Evolutionary conservation across 2,888 invertebrate species (phyloP).

Genomic region (Notodonta ziczac): DNA sequence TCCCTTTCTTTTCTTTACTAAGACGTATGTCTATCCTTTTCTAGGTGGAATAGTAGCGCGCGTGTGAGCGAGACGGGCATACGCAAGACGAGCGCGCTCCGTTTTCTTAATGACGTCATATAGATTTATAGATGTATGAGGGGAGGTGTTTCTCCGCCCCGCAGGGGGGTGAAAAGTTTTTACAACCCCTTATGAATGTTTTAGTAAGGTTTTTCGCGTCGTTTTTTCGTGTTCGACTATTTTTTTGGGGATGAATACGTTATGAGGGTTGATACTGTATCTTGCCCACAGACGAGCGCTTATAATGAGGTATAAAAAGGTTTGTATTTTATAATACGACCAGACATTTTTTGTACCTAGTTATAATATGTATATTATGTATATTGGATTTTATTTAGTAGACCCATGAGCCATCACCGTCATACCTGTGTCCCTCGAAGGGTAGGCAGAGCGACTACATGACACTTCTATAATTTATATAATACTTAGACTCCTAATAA

Average conservation of each 20-base stretch:
- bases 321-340: too few relatives aligned
- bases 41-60: slow-evolving; percentile 46
- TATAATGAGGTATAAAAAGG: background rate
- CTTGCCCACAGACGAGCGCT: slow-evolving; percentile 13
- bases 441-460: too few relatives aligned
- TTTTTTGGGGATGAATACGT: slow-evolving; percentile 26
- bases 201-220: slow-evolving; percentile 46
- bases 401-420: too few relatives aligned
- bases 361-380: too few relatives aligned
- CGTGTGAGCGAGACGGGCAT: slow-evolving; percentile 64
- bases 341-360: too few relatives aligned
- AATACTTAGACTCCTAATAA: too few relatives aligned
- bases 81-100: slow-evolving; percentile 71
- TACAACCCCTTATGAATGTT: slow-evolving; percentile 66
- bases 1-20: slow-evolving; percentile 60
- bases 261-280: slow-evolving; percentile 12
- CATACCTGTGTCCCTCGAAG: too few relatives aligned
- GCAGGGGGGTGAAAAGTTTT: slow-evolving; percentile 69
- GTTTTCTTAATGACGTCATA: slow-evolving; percentile 83
- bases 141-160: slow-evolving; percentile 49
- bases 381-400: too few relatives aligned
- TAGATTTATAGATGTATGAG: slow-evolving; percentile 80
- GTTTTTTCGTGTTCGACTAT: slow-evolving; percentile 35
- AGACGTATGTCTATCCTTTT: slow-evolving; percentile 64
- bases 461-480: too few relatives aligned